phyloP scores from a whole-genome alignment of 1,140 invertebrate genomes.

The Marisa cornuarietis region DNA sequence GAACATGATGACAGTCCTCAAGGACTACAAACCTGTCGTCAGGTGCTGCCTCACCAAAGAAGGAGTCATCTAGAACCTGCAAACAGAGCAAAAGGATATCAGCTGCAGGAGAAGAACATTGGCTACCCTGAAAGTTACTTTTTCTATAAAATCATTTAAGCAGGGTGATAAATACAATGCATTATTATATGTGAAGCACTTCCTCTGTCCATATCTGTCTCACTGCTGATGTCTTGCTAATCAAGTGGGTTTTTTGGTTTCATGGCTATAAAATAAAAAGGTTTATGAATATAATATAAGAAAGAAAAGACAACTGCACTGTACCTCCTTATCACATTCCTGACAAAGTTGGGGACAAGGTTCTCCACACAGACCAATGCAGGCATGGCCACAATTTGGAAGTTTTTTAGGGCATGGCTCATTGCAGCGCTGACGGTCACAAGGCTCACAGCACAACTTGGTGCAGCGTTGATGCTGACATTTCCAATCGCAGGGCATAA shows the following conservation, averaged over 20 bases:
- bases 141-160: no score
- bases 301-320: not conserved
- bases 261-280: no score
- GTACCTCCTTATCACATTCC: constrained; percentile 34
- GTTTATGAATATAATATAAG: constrained; percentile 17
- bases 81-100: constrained; percentile 68
- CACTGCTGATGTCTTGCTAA: no score
- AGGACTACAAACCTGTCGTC: constrained; percentile 36
- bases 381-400: constrained; percentile 72
- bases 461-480: constrained; percentile 71
- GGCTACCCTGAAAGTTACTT: no score
- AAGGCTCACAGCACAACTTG: constrained; percentile 70
- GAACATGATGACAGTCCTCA: constrained; percentile 38
- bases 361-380: constrained; percentile 73
- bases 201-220: no score
- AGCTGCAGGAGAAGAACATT: constrained; percentile 36
- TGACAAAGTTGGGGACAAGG: constrained; percentile 68
- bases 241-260: no score
- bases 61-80: constrained; percentile 51
- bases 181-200: no score
- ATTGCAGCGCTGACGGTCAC: constrained; percentile 69
- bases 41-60: constrained; percentile 17
- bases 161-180: no score
- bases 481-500: constrained; percentile 64
- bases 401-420: constrained; percentile 44